Conservation (phyloP, 2,797 vertebrate genomes). For the Urosaurus nigricauda region DNA sequence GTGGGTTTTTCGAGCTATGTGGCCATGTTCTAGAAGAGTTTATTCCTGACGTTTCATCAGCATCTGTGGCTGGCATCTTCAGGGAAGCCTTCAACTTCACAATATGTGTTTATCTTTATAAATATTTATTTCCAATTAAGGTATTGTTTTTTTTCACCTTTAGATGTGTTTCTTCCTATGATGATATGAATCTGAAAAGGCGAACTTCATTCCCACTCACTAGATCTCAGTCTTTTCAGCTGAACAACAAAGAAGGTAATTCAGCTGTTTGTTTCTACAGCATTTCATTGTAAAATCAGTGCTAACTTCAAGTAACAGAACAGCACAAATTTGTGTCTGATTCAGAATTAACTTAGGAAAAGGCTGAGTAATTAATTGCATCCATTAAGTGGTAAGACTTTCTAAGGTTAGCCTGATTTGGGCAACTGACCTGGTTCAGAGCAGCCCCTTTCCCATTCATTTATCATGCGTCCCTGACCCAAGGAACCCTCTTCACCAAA, state of each 20-base stretch:
- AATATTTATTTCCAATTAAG: not conserved
- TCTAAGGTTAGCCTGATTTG: not conserved
- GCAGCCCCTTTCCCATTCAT: not conserved
- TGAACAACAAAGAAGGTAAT: constrained; percentile 92
- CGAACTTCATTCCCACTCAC: constrained; percentile 93
- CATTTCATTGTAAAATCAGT: not conserved
- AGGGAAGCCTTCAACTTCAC: no score
- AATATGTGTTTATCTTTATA: not conserved
- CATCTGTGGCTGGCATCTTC: no score
- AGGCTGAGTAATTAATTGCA: not conserved
- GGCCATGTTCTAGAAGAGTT: no score
- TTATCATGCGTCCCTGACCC: not conserved
- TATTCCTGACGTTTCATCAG: no score
- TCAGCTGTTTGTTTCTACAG: not conserved
- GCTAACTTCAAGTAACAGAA: not conserved
- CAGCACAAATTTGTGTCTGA: not conserved
- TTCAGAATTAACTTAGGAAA: not conserved
- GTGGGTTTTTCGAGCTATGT: no score
- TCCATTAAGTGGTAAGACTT: not conserved
- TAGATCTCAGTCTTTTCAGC: constrained; percentile 95
- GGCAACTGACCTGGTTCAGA: not conserved
- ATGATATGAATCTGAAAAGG: constrained; percentile 96
- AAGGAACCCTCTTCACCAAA: not conserved
- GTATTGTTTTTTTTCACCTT: constrained; percentile 26
- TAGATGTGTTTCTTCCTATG: constrained; percentile 98